phyloP scores from a whole-genome alignment of 2,113 vertebrate genomes.

The Prochilodus magdalenae region DNA sequence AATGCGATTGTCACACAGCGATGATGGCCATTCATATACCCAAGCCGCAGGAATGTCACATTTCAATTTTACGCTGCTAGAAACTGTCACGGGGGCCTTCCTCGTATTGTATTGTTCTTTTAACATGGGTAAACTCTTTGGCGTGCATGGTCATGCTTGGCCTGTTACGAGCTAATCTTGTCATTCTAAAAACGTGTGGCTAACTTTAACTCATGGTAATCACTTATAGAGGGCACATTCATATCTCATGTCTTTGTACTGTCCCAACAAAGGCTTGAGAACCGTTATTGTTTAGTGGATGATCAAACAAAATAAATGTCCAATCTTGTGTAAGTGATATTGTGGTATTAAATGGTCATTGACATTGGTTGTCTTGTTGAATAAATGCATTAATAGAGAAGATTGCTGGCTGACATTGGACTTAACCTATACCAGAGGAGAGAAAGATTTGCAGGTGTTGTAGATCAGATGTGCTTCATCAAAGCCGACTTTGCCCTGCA shows the following conservation, averaged over 20 bases:
- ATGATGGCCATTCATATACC: slow-evolving; percentile 35
- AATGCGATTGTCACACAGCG: slow-evolving; percentile 43
- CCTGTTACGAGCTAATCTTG: slow-evolving; percentile 1
- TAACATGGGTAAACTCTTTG: background rate
- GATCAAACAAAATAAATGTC: no score
- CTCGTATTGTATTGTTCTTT: slow-evolving; percentile 8
- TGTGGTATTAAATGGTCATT: background rate
- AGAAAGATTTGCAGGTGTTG: background rate
- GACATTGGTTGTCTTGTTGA: background rate
- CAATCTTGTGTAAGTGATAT: background rate
- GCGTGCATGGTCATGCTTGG: slow-evolving; percentile 15
- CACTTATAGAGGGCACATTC: background rate
- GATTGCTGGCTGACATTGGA: background rate
- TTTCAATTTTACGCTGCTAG: slow-evolving; percentile 35
- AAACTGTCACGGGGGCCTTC: slow-evolving; percentile 23
- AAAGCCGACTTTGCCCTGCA: background rate
- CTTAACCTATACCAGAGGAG: background rate
- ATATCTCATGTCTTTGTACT: background rate
- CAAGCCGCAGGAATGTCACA: slow-evolving; percentile 32
- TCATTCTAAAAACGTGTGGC: background rate
- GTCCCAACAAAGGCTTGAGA: background rate
- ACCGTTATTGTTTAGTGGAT: background rate
- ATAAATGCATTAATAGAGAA: background rate
- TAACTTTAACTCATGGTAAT: background rate
- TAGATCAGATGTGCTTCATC: background rate